phyloP scores from a whole-genome alignment of 2,888 invertebrate species.

The Dysmachus trigonus region DNA sequence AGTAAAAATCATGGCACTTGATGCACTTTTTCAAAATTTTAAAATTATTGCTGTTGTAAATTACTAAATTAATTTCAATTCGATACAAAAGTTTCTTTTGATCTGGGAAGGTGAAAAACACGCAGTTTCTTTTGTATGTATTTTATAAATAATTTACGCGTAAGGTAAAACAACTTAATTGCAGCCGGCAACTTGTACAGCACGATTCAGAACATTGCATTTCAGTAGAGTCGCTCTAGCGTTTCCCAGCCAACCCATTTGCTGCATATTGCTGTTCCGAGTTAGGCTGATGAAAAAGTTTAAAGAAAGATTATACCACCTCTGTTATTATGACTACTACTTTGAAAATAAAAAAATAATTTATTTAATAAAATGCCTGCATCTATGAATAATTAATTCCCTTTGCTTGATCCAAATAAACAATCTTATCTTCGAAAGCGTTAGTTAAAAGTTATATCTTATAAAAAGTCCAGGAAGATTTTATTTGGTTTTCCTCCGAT shows the following conservation, averaged over 20 bases:
- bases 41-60: too few relatives aligned
- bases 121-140: conserved; percentile 30
- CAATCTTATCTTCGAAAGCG: not conserved
- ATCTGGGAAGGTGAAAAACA: too few relatives aligned
- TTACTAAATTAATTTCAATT: too few relatives aligned
- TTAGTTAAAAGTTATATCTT: too few relatives aligned
- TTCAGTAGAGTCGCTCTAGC: not conserved
- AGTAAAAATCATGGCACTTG: too few relatives aligned
- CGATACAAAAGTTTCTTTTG: too few relatives aligned
- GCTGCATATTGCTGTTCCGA: not conserved
- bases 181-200: not conserved
- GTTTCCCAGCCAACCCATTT: not conserved
- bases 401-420: not conserved
- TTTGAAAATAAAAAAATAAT: not conserved
- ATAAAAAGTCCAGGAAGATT: too few relatives aligned
- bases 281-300: not conserved
- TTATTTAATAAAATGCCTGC: not conserved
- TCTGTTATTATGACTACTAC: not conserved
- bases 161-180: not conserved
- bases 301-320: not conserved
- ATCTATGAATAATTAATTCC: not conserved
- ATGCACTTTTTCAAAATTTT: too few relatives aligned
- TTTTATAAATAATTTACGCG: conserved; percentile 33
- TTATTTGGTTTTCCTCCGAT: too few relatives aligned
- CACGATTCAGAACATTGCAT: conserved; percentile 10